Percentiles rank a stretch among this genome's conserved stretches.
Evolutionary conservation across 1,140 invertebrate species (phyloP).

Genomic region (Drosophila repletoides): DNA sequence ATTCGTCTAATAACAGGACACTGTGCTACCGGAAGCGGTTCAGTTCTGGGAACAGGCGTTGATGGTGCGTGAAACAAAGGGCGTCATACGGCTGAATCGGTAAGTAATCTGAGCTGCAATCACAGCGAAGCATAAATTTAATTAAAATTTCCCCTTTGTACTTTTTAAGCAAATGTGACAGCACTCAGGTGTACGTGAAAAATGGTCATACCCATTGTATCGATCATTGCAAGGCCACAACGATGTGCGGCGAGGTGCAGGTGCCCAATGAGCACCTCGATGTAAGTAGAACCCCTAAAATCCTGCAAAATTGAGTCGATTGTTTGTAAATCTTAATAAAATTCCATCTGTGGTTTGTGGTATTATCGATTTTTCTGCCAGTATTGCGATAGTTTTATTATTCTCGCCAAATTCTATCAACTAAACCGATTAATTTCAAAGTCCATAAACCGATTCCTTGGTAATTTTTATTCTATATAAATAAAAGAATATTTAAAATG

Average conservation of each 20-base stretch:
- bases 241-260: constrained; percentile 96
- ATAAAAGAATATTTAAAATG: too few relatives aligned
- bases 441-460: too few relatives aligned
- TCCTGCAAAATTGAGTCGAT: too few relatives aligned
- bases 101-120: constrained; percentile 82
- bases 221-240: constrained; percentile 90
- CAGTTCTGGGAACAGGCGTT: constrained; percentile 96
- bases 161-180: constrained; percentile 89
- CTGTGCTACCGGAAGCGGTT: constrained; percentile 94
- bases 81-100: constrained; percentile 94
- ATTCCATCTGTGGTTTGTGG: too few relatives aligned
- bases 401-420: too few relatives aligned
- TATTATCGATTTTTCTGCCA: too few relatives aligned
- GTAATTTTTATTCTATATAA: too few relatives aligned
- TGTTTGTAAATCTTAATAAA: too few relatives aligned
- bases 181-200: constrained; percentile 91
- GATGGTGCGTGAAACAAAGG: constrained; percentile 92
- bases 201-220: constrained; percentile 94
- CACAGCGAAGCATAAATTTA: background rate
- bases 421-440: too few relatives aligned
- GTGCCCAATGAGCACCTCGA: constrained; percentile 96
- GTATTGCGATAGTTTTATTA: too few relatives aligned
- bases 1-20: constrained; percentile 87
- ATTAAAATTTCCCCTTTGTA: constrained; percentile 16
- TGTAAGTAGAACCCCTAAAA: constrained; percentile 86